Evolutionary conservation across 1,140 invertebrate species (phyloP), one percentile per base, ranked within the genome.

Genomic region (Episyrphus balteatus): DNA sequence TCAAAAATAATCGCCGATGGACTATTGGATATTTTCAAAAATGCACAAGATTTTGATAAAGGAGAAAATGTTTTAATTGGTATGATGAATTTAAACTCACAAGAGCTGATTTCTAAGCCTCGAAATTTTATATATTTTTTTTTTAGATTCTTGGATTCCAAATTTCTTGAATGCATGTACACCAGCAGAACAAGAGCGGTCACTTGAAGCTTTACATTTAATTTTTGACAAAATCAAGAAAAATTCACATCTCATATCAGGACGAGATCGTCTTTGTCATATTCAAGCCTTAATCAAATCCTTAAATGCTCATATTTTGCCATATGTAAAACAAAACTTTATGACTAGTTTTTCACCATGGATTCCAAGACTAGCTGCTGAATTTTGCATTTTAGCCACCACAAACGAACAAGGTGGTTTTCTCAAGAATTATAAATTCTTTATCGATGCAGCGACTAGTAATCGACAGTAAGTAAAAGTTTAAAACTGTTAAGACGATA

Each of bases 31-130:
- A 49, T 68, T 7, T 65, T 65, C 10, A 51, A 62, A 15, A 45
- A 57, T 15, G 53, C 58, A 0, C 54, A 61, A 15, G 57, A 61
- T 33, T 68, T 62, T 31, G 46, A 48, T 11, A 54, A 49, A 6
- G 66, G 65, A 0, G 66, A 68, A 49, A 51, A 61, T n/a, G 46
- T 62, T 15, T 45, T 68, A 2, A 40, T 68, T 26, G 54, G 47
- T 48, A 18, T 32, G 46, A 14, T 18, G 12, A 15, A 15, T 15
- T 5, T 41, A 5, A 41, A 21, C 7, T 13, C 8, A 17, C 8
- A 39, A 9, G 38, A 14, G 13, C 3, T 9, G 3, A 36, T 36
- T 12, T 12, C 12, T 33, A 33, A 33, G 12, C 7, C 12, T 26
- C 8, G 8, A 5, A 26, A 26, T 5, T 26, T 5, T 26, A 26